A percentile compares a stretch with the other conserved stretches of the same genome.
phyloP scores from a whole-genome alignment of 2,113 vertebrate species.

The Acrocephalus arundinaceus region DNA sequence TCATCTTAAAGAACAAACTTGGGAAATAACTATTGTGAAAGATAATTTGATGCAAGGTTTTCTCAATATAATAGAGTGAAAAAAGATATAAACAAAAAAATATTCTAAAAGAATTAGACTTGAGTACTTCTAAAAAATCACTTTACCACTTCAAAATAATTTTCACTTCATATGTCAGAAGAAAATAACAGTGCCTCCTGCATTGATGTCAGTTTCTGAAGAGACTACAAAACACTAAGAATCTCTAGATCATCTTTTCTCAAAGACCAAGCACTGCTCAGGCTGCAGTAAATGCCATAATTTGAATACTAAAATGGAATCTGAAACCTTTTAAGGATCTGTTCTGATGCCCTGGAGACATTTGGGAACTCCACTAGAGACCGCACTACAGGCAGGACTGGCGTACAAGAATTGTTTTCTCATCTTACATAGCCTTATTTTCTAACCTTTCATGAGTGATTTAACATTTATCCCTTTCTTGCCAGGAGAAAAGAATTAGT shows the following conservation, averaged over 20 bases:
- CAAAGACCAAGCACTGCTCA: background rate
- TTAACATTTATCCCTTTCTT: background rate
- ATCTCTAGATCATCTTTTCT: background rate
- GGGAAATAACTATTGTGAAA: background rate
- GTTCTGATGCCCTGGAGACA: background rate
- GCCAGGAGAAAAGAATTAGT: background rate
- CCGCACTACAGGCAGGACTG: background rate
- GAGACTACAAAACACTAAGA: background rate
- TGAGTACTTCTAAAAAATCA: background rate
- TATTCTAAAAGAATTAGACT: background rate
- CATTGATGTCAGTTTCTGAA: background rate
- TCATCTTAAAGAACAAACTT: background rate
- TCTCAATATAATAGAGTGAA: background rate
- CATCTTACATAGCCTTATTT: background rate
- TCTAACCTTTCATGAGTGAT: background rate
- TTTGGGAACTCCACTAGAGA: background rate
- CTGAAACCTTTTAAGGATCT: background rate
- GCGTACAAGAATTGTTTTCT: background rate
- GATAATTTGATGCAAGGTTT: background rate
- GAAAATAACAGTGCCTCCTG: background rate
- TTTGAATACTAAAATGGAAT: background rate
- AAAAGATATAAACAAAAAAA: background rate
- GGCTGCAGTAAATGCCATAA: background rate
- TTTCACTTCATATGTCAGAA: background rate
- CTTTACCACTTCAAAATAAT: background rate